Evolutionary conservation across 2,888 invertebrate genomes (phyloP), one percentile per base, ranked within the genome.

Genomic region (Neuroscelio doddi): DNA sequence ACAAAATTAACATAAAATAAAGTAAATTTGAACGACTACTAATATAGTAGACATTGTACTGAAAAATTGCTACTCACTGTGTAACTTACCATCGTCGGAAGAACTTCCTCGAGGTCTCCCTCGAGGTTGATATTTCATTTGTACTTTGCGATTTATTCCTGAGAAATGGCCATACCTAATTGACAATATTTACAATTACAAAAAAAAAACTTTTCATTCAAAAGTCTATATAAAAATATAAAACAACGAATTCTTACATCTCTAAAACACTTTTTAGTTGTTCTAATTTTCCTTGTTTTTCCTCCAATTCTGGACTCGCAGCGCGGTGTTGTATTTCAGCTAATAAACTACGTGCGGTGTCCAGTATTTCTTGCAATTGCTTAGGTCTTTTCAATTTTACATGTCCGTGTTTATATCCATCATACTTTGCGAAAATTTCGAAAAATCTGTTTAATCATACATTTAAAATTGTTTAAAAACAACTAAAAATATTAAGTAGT

Each of bases 121-220:
- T 76, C 95, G 92, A 0, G 97, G 97, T 85, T 98, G 96, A 86
- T 98, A 98, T 87, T 99, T 99, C 91, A 99, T 93, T 88, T 99
- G 99, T 64, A 99, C 98, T 87, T 99, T 99, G 69, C 99, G 92
- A 88, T 99, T 99, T 78, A 99, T 99, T 36, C 99, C 99, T 41
- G 98, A 98, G 88, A 99, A 99, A 87, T 99, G 97, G 0, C 98
- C 98, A 84, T 98, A 97, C 96, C 96, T 96, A 41, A 59, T 51
- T 45, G 47, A 67, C n/a, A 63, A 36, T 46, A 58, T 49, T 47
- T 8, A 36, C 34, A 47, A 58, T 16, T 52, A n/a, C n/a, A n/a
- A n/a, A n/a, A 41, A 1, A 21, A 21, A 2, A 4, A 36, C 15
- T 9, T 16, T 16, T 8, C 47, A 27, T 2, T 26, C 10, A 14